Conservation (phyloP, 2,797 vertebrate genomes). For the Muscicapa comitata region DNA sequence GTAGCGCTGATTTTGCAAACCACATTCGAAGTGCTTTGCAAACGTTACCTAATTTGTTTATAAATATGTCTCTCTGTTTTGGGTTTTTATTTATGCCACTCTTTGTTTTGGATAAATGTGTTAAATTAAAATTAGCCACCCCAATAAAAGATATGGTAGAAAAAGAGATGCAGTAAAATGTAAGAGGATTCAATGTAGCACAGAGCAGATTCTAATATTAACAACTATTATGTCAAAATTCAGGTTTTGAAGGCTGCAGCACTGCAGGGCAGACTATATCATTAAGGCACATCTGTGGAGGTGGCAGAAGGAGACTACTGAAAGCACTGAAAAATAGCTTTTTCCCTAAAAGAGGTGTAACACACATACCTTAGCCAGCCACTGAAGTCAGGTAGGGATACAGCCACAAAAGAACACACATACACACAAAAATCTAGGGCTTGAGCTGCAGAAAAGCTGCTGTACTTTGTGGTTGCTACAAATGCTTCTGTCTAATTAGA, state of each 20-base stretch:
- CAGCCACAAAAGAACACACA: not conserved
- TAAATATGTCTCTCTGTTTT: not conserved
- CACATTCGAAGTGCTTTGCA: not conserved
- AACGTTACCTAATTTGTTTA: not conserved
- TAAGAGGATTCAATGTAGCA: not conserved
- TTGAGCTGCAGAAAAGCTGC: not conserved
- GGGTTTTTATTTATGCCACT: not conserved
- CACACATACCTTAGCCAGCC: not conserved
- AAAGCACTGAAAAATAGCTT: not conserved
- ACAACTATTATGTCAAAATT: not conserved
- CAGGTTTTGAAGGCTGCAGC: not conserved
- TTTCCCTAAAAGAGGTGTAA: not conserved
- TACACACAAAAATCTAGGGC: not conserved
- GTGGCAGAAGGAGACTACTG: not conserved
- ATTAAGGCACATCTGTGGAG: not conserved
- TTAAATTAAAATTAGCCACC: slow-evolving; percentile 7
- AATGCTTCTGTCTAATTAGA: not conserved
- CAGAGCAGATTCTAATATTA: not conserved
- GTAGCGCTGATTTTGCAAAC: not conserved
- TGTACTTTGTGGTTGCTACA: not conserved
- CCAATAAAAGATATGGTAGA: not conserved
- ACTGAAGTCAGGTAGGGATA: not conserved
- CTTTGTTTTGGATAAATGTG: not conserved
- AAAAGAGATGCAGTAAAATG: not conserved
- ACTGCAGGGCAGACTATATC: not conserved